phyloP scores from a whole-genome alignment of 2,797 vertebrate genomes.

The Lepus oiostolus region DNA sequence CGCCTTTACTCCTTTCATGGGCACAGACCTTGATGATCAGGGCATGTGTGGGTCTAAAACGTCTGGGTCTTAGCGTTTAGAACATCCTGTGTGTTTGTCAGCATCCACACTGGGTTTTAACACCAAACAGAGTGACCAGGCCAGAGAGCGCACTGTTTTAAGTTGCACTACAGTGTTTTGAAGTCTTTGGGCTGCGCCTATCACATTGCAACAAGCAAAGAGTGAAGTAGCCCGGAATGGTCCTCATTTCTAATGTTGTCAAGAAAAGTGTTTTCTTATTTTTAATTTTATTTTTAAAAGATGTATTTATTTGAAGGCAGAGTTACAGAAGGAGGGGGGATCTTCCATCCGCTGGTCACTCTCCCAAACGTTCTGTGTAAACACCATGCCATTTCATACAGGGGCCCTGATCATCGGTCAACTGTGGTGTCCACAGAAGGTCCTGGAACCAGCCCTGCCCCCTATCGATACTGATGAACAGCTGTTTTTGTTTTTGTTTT shows the following conservation, averaged over 20 bases:
- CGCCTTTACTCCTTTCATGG: too few relatives aligned
- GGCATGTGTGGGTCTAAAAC: background rate
- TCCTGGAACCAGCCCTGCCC: too few relatives aligned
- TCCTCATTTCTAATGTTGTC: background rate
- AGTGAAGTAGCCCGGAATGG: background rate
- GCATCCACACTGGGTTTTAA: background rate
- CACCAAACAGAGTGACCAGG: background rate
- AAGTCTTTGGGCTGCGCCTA: background rate
- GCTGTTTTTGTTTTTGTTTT: too few relatives aligned
- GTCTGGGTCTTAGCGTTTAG: background rate
- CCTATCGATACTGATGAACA: background rate
- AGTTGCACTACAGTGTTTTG: background rate
- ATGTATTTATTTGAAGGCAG: too few relatives aligned
- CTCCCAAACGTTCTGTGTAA: too few relatives aligned
- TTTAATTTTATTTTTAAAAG: background rate
- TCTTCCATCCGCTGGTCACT: too few relatives aligned
- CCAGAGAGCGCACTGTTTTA: background rate
- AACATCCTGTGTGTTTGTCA: background rate
- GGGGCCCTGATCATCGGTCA: too few relatives aligned
- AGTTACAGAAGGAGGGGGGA: too few relatives aligned
- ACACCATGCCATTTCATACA: too few relatives aligned
- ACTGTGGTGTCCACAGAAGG: too few relatives aligned
- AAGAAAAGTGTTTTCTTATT: background rate
- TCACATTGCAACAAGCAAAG: background rate
- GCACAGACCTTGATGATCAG: too few relatives aligned